These are phyloP conservation scores for Phaethon lepturus DNA, from an alignment of 2,113 vertebrate genomes.

Conservation along the genomic window DNA sequence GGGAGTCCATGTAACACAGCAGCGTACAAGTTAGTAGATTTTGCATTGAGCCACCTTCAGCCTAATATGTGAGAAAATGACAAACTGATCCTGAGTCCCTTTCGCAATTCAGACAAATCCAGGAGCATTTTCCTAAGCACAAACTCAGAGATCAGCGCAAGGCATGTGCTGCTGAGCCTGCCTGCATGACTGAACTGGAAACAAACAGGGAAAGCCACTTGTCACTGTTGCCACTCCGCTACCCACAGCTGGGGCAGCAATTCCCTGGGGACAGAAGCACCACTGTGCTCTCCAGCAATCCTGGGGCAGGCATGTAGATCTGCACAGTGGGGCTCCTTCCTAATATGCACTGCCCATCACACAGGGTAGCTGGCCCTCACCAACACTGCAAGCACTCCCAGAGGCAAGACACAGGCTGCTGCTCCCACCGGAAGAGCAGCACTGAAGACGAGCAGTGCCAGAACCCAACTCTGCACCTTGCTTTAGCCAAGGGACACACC, in stretches of 20 bases:
- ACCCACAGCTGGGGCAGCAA: background rate
- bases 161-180: background rate
- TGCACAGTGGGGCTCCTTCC: background rate
- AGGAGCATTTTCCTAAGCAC: background rate
- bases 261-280: background rate
- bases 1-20: background rate
- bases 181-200: background rate
- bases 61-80: background rate
- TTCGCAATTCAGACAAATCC: background rate
- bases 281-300: background rate
- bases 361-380: background rate
- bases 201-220: background rate
- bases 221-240: background rate
- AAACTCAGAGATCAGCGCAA: background rate
- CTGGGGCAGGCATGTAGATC: background rate
- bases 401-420: background rate
- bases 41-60: background rate
- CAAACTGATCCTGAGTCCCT: accelerated
- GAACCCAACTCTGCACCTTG: background rate
- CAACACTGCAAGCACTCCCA: background rate
- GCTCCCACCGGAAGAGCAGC: background rate
- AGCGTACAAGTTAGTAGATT: background rate
- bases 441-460: background rate
- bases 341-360: accelerated
- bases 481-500: background rate